Base-by-base conservation (phyloP, 2,797 vertebrate species). In the Morus bassanus region DNA sequence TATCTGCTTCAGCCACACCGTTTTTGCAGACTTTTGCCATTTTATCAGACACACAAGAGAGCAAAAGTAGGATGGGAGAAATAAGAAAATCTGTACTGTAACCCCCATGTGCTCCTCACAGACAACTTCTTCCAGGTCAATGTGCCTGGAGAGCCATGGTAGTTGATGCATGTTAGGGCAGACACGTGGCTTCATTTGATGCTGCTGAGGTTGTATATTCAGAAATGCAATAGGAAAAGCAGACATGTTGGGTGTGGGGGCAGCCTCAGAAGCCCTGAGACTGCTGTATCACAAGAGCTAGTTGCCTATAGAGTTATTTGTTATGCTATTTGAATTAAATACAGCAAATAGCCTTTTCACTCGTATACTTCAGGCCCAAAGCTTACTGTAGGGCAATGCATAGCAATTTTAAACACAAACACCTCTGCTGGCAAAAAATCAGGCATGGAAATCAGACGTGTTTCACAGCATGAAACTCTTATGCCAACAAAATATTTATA, bases 211-310 rank as follows among this genome's bases (percentile, higher is more conserved):
- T 41, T 11, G 12, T 19, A 9, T n/a, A 25, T 72, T 43, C 25
- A 83, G 50, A 94, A 86, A 46, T 25, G 24, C 25, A 53, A 4
- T 2, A 51, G 22, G 37, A 53, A 64, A 72, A 90, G 45, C 25
- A 61, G 41, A 18, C 4, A 3, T 0, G 0, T 6, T 24, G 51
- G 2, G 8, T n/a, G 45, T 88, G 13, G 12, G 43, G 76, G 18
- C 41, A 84, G 60, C 18, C 13, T 80, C 33, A 28, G n/a, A 16
- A 60, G 7, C 14, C 15, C 39, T 76, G 43, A 16, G 43, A 33
- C 45, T 63, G 6, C 37, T 45, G 8, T 74, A 11, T 60, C 73
- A 74, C 63, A 59, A 79, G 60, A 51, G 5, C 11, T 48, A 7
- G 0, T 28, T 81, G 25, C 17, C 28, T 64, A 19, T 30, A 37